Conservation (phyloP, 2,113 vertebrate species). For the Cnemophilus loriae region DNA sequence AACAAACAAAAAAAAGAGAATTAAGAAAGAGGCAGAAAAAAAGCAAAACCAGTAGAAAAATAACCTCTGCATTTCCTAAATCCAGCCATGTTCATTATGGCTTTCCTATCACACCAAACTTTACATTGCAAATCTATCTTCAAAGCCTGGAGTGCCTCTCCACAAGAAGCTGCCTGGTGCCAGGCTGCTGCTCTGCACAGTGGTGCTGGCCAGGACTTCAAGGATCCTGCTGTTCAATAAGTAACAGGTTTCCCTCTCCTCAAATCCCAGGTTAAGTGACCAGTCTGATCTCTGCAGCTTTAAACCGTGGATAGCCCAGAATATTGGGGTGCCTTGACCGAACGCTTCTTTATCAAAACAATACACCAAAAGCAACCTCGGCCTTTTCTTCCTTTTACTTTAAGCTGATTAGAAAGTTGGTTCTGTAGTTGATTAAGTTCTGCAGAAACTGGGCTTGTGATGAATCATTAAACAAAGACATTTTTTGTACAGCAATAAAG, state of each 20-base stretch:
- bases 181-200: neutral
- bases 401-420: slow-evolving; percentile 69
- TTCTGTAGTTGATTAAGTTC: slow-evolving; percentile 75
- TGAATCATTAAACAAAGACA: slow-evolving; percentile 76
- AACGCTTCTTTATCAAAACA: neutral
- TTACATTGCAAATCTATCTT: neutral
- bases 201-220: neutral
- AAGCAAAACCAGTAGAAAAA: neutral
- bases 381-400: neutral
- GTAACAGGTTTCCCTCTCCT: neutral
- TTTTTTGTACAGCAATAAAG: slow-evolving; percentile 71
- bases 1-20: neutral
- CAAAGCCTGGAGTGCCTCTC: neutral
- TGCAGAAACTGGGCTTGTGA: slow-evolving; percentile 72
- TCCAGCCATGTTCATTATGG: neutral
- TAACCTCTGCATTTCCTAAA: neutral
- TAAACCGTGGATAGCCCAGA: neutral
- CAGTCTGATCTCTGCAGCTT: neutral
- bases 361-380: neutral
- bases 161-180: neutral
- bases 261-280: neutral
- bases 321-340: neutral
- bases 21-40: neutral
- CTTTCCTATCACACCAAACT: neutral
- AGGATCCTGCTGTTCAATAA: neutral